Evolutionary conservation across 2,113 vertebrate genomes (phyloP).

Genomic region (Desmodus rotundus): DNA sequence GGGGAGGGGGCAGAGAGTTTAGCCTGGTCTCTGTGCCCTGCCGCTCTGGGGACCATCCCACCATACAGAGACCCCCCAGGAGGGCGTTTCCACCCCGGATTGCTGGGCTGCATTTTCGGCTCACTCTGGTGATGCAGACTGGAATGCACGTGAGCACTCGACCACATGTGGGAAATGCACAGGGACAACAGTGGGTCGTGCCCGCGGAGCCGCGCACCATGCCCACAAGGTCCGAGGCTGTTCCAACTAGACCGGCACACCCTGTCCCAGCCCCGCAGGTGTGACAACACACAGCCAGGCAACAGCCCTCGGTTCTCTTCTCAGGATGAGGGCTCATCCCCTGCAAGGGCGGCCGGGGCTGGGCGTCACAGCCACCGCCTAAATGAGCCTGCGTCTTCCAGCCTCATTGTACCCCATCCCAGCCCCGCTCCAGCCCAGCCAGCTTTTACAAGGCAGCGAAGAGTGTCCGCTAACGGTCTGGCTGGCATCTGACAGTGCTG

Average conservation of each 20-base stretch:
- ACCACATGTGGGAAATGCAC: rapidly evolving
- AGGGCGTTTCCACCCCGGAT: too few relatives aligned
- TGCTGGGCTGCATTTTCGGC: neutral
- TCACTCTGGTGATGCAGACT: rapidly evolving
- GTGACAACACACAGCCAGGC: neutral
- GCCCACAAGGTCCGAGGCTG: rapidly evolving
- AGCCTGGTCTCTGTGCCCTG: neutral
- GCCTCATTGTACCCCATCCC: rapidly evolving
- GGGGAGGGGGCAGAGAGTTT: neutral
- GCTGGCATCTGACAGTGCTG: neutral
- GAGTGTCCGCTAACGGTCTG: neutral
- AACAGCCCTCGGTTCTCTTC: neutral
- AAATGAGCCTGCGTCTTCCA: neutral
- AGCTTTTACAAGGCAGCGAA: neutral
- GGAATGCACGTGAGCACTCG: rapidly evolving
- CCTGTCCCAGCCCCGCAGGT: neutral
- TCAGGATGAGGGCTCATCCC: neutral
- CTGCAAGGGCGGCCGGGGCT: neutral
- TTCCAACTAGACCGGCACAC: too few relatives aligned
- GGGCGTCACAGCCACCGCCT: neutral
- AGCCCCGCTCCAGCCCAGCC: neutral
- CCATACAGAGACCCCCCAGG: neutral
- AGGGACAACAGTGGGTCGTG: rapidly evolving
- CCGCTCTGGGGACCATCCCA: neutral
- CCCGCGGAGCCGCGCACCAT: rapidly evolving